Evolutionary conservation across 2,888 invertebrate species (phyloP), one percentile per base, ranked within the genome.

Genomic region (Sthenelais limicola): DNA sequence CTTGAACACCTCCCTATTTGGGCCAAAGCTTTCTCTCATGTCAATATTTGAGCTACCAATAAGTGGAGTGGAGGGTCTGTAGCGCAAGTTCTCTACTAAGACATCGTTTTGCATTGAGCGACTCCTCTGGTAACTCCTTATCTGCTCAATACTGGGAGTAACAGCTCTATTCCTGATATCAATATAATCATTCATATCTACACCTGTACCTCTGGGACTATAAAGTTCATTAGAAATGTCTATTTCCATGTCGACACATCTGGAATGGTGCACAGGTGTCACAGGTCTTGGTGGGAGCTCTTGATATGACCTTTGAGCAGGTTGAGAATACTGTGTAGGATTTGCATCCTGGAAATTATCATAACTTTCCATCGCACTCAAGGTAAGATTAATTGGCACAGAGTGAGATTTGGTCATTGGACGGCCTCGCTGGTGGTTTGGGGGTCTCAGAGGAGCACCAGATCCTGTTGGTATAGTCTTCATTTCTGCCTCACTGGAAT

Each of bases 51-150:
- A 33, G 33, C 56, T 33, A 5, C 56, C 56, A 28, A 56, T 28
- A 7, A 56, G 32, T 33, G 56, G 56, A n/a, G 56, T 56, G 32
- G 56, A 56, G 1, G 56, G 56, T 2, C 56, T 18, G 15, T 56
- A 56, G 15, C 30, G 30, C 33, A 56, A 33, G 12, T 28, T 56
- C 30, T 56, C 56, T 5, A 56, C 56, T 4, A 56, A 32, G 33
- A 56, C 33, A 21, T 56, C 56, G 33, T 3, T 56, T 12, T 18
- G 3, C 3, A 30, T 33, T n/a, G 56, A 56, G 2, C 21, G 3
- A 4, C 33, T n/a, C 18, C 12, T 56, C 32, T 56, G 56, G 7
- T 33, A 21, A 21, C 33, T 24, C 56, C 56, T 56, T 2, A 56
- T 56, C 18, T 56, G 32, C 2, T 56, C 56, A 28, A 56, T 28